A percentile compares a stretch with the other conserved stretches of the same genome.
phyloP scores from a whole-genome alignment of 23 tunicate species.

The Corella eumyota region DNA sequence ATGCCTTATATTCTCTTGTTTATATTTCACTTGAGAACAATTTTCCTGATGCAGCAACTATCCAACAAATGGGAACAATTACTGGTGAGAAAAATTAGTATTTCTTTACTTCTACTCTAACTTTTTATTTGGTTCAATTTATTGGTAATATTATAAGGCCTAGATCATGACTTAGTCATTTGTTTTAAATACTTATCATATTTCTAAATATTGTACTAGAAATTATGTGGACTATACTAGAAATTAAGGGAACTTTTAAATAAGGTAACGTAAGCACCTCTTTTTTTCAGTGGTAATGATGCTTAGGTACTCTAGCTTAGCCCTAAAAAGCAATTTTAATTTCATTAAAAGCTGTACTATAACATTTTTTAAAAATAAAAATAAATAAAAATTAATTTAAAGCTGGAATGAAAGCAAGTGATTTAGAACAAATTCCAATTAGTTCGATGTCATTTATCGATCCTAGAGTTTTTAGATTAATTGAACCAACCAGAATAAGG shows the following conservation, averaged over 20 bases:
- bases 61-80: slow-evolving; percentile 39
- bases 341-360: no score
- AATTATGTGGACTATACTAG: no score
- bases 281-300: no score
- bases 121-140: neutral
- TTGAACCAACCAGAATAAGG: neutral
- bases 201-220: neutral
- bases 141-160: no score
- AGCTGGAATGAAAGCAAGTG: neutral
- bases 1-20: slow-evolving; percentile 13
- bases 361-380: neutral
- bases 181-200: neutral
- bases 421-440: neutral
- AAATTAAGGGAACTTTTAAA: no score
- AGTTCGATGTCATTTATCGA: neutral
- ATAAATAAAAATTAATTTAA: neutral
- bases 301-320: no score
- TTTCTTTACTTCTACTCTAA: no score
- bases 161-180: neutral
- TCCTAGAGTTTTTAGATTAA: neutral
- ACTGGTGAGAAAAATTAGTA: slow-evolving; percentile 29
- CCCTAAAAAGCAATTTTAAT: no score
- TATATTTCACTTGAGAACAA: neutral
- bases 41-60: slow-evolving; percentile 26
- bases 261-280: no score